Evolutionary conservation across 2,113 vertebrate species (phyloP).

Genomic region (Saimiri boliviensis): DNA sequence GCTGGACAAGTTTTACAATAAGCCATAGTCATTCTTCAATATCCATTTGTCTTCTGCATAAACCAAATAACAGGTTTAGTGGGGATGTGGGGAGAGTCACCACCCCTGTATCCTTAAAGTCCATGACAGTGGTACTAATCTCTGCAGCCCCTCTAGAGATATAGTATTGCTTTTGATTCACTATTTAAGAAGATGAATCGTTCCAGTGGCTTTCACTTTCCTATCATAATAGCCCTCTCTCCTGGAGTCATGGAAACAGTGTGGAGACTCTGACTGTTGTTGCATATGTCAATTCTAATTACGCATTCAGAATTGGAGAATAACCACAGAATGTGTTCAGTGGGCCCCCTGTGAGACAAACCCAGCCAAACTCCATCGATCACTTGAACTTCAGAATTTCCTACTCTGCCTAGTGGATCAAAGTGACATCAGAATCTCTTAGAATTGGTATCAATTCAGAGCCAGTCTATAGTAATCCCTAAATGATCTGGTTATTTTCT

Average conservation of each 20-base stretch:
- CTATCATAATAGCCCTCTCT: not conserved
- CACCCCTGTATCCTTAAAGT: not conserved
- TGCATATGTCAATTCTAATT: not conserved
- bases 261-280: not conserved
- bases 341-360: not conserved
- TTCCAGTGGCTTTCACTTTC: not conserved
- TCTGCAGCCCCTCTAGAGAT: not conserved
- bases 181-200: not conserved
- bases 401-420: not conserved
- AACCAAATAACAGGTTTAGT: not conserved
- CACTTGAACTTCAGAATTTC: not conserved
- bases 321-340: not conserved
- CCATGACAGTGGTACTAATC: not conserved
- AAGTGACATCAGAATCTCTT: not conserved
- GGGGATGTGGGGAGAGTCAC: not conserved
- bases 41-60: not conserved
- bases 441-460: not conserved
- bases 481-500: not conserved
- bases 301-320: not conserved
- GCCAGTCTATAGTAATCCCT: not conserved
- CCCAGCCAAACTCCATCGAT: not conserved
- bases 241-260: not conserved
- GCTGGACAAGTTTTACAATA: not conserved
- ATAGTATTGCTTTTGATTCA: not conserved
- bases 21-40: not conserved